phyloP scores from a whole-genome alignment of 2,113 vertebrate species.

The Malurus elegans region DNA sequence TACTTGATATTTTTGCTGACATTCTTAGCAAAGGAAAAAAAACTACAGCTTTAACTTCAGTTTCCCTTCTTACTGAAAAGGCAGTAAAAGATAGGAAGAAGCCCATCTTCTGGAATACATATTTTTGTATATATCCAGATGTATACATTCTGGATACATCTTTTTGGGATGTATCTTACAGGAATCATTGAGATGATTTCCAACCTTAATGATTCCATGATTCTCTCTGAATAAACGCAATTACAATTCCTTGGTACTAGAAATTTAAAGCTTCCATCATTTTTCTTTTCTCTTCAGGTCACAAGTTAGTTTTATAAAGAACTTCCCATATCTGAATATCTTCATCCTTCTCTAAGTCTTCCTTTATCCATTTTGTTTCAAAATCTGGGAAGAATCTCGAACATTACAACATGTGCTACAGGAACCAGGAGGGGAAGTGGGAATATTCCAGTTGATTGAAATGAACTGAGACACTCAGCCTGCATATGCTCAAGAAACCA shows the following conservation, averaged over 20 bases:
- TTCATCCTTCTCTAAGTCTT: background rate
- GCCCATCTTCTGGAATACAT: background rate
- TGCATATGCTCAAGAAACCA: background rate
- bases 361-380: background rate
- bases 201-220: background rate
- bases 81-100: background rate
- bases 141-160: too few relatives aligned
- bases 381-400: background rate
- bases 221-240: background rate
- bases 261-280: background rate
- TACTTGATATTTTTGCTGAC: background rate
- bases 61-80: background rate
- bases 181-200: background rate
- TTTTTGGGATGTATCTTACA: background rate
- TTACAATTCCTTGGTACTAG: background rate
- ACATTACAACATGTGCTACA: background rate
- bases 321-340: background rate
- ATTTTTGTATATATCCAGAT: too few relatives aligned
- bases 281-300: background rate
- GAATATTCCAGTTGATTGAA: background rate
- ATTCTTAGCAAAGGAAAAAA: background rate
- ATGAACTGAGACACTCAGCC: background rate
- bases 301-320: background rate
- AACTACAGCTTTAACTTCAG: background rate
- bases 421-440: background rate